Conservation (phyloP, 2,797 vertebrate species). For the Phoeniculus purpureus region DNA sequence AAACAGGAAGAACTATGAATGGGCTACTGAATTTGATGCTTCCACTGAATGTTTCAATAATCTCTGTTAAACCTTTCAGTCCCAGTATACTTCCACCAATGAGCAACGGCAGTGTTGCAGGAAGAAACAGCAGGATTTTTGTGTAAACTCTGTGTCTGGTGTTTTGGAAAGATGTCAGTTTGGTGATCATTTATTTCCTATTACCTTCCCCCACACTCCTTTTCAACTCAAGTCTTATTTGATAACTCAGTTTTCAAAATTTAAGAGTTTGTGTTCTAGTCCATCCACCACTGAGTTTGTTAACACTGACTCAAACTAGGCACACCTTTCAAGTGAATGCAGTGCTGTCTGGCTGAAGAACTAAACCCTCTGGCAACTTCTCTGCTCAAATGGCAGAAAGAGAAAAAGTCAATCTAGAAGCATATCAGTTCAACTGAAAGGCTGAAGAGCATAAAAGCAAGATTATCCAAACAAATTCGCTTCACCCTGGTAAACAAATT, state of each 20-base stretch:
- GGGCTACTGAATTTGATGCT: background rate
- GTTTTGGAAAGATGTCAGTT: background rate
- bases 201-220: background rate
- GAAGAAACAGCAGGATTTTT: background rate
- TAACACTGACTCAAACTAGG: background rate
- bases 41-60: background rate
- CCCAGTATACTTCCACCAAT: background rate
- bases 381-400: background rate
- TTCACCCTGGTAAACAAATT: slow-evolving; percentile 32
- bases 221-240: background rate
- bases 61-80: background rate
- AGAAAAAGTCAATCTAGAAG: background rate
- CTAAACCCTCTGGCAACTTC: background rate
- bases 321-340: background rate
- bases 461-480: slow-evolving; percentile 22
- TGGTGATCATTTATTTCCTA: background rate
- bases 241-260: background rate
- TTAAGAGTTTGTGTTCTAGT: background rate
- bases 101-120: background rate
- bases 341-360: background rate
- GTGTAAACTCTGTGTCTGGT: background rate
- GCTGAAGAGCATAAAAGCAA: slow-evolving; percentile 9
- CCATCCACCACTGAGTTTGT: background rate
- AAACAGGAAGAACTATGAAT: background rate
- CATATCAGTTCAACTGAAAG: background rate